phyloP scores from a whole-genome alignment of 2,797 vertebrate genomes.

The Naso thynnoides region DNA sequence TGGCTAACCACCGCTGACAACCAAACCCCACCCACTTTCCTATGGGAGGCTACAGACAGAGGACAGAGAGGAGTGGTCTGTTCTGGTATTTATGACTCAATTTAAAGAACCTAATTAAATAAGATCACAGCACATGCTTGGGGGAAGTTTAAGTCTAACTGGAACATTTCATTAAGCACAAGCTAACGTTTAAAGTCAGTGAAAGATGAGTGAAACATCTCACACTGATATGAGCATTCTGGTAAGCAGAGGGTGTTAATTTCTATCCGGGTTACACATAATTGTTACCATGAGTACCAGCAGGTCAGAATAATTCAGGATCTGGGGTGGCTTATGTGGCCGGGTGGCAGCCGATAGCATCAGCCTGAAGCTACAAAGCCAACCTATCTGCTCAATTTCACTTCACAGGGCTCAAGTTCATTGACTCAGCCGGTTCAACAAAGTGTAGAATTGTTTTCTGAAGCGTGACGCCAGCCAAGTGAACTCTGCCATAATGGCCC shows the following conservation, averaged over 20 bases:
- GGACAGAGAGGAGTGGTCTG: slow-evolving; percentile 8
- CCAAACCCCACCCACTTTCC: slow-evolving; percentile 17
- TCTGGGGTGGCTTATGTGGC: slow-evolving; percentile 47
- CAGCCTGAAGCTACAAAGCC: slow-evolving; percentile 45
- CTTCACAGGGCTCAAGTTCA: slow-evolving; percentile 44
- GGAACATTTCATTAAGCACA: slow-evolving; percentile 36
- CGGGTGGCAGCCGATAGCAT: slow-evolving; percentile 42
- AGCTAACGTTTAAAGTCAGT: slow-evolving; percentile 46
- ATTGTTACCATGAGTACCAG: slow-evolving; percentile 65
- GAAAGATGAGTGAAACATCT: slow-evolving; percentile 62
- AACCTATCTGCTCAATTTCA: slow-evolving; percentile 65
- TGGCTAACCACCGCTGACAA: slow-evolving; percentile 41
- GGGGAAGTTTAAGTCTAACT: slow-evolving; percentile 21
- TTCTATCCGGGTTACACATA: slow-evolving; percentile 67
- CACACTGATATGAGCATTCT: slow-evolving; percentile 60
- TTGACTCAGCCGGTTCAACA: slow-evolving; percentile 61
- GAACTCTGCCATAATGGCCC: slow-evolving; percentile 48
- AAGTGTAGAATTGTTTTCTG: slow-evolving; percentile 66
- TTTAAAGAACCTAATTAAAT: slow-evolving; percentile 19
- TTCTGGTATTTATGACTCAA: slow-evolving; percentile 42
- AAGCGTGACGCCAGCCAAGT: slow-evolving; percentile 56
- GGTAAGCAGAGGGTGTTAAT: slow-evolving; percentile 47
- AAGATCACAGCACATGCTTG: slow-evolving; percentile 19
- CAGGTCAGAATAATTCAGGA: slow-evolving; percentile 61
- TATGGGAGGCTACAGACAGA: slow-evolving; percentile 26